Conservation (phyloP, 2,888 invertebrate species). For the Chloromyia formosa region DNA sequence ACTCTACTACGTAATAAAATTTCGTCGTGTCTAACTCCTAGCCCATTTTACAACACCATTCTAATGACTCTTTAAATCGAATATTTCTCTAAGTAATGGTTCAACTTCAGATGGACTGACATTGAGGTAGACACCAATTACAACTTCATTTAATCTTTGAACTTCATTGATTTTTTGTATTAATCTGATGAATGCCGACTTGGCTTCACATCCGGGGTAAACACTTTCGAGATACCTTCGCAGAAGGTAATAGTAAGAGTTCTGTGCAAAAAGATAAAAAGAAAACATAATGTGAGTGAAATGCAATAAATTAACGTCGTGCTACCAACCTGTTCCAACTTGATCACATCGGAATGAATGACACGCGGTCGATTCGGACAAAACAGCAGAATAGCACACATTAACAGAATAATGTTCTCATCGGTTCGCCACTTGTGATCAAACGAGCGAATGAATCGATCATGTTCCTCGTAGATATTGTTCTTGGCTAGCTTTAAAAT, state of each 20-base stretch:
- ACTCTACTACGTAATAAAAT: no score
- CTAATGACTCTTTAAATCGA: slow-evolving; percentile 81
- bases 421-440: slow-evolving; percentile 86
- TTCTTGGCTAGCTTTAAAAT: slow-evolving; percentile 91
- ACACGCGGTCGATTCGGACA: slow-evolving; percentile 83
- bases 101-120: slow-evolving; percentile 92
- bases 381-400: slow-evolving; percentile 91
- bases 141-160: slow-evolving; percentile 86
- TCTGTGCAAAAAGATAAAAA: slow-evolving; percentile 73
- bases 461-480: slow-evolving; percentile 87
- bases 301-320: background rate
- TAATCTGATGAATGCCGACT: slow-evolving; percentile 84
- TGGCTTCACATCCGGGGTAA: slow-evolving; percentile 86
- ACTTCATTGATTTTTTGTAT: slow-evolving; percentile 93
- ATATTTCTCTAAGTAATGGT: slow-evolving; percentile 92
- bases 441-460: slow-evolving; percentile 85
- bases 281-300: slow-evolving; percentile 10
- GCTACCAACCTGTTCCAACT: slow-evolving; percentile 78
- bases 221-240: slow-evolving; percentile 84
- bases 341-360: slow-evolving; percentile 84
- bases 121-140: slow-evolving; percentile 91
- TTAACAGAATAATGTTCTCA: slow-evolving; percentile 87
- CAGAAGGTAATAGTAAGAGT: slow-evolving; percentile 88
- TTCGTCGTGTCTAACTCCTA: background rate
- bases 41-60: background rate